Percentiles rank a stretch among this genome's conserved stretches.
phyloP scores from a whole-genome alignment of 2,888 invertebrate genomes.

The Sisyra terminalis region DNA sequence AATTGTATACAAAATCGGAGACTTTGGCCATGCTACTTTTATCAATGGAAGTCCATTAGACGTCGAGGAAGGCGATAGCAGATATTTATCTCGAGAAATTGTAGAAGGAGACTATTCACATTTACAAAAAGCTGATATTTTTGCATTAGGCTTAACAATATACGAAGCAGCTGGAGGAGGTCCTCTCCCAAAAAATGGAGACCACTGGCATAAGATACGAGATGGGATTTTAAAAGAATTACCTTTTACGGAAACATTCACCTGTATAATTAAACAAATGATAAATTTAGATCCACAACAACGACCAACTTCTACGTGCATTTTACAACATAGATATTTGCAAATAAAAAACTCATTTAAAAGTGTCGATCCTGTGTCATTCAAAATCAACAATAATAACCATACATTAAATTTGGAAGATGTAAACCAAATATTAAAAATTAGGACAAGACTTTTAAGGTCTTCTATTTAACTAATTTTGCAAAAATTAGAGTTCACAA shows the following conservation, averaged over 20 bases:
- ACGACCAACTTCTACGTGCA: constrained; percentile 56
- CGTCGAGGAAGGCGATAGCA: constrained; percentile 86
- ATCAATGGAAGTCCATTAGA: constrained; percentile 61
- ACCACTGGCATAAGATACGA: constrained; percentile 69
- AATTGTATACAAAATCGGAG: constrained; percentile 67
- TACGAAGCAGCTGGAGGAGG: constrained; percentile 66
- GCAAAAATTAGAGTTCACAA: too few relatives aligned
- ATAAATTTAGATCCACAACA: constrained; percentile 56
- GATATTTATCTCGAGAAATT: constrained; percentile 78
- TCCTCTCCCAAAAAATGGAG: constrained; percentile 77
- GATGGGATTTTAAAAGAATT: constrained; percentile 55
- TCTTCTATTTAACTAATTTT: too few relatives aligned
- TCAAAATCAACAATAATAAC: too few relatives aligned
- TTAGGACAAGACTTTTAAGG: too few relatives aligned
- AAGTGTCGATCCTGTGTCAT: too few relatives aligned
- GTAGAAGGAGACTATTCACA: constrained; percentile 65
- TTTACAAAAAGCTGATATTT: constrained; percentile 79
- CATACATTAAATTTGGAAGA: too few relatives aligned
- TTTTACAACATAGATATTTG: constrained; percentile 55
- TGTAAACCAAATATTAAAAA: too few relatives aligned
- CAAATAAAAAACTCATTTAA: too few relatives aligned
- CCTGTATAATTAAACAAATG: constrained; percentile 65
- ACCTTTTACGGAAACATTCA: constrained; percentile 52
- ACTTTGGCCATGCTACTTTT: constrained; percentile 84
- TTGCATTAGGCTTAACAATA: constrained; percentile 64